These are phyloP conservation scores for Abscondita cerata DNA, from an alignment of 2,888 invertebrate species.

Conservation along the genomic window DNA sequence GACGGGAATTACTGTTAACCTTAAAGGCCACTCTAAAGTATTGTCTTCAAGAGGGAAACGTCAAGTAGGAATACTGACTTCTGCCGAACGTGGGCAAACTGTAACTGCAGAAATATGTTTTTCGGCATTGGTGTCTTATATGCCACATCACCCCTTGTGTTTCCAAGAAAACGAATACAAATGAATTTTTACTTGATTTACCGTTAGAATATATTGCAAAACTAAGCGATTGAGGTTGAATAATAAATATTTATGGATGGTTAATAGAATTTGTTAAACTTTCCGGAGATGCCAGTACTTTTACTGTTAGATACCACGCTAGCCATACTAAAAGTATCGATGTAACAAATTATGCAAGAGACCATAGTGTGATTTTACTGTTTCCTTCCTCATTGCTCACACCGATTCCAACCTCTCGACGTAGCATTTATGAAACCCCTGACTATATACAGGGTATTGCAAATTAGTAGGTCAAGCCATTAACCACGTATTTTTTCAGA, in stretches of 20 bases:
- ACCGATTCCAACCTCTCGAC: background rate
- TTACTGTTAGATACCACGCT: background rate
- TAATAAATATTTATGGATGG: no score
- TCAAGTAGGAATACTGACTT: background rate
- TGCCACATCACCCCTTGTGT: background rate
- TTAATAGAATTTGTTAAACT: no score
- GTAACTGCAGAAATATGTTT: no score
- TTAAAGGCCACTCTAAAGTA: background rate
- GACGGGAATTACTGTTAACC: background rate
- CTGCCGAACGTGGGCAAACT: background rate
- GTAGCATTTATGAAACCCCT: background rate
- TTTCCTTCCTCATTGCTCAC: background rate
- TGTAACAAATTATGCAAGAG: background rate
- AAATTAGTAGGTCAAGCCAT: no score
- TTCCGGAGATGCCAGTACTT: no score
- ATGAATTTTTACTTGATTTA: background rate
- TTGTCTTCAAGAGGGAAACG: background rate
- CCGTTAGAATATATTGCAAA: background rate
- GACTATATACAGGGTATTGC: no score
- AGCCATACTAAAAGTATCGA: background rate
- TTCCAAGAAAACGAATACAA: background rate
- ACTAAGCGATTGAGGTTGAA: background rate
- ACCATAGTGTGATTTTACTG: background rate
- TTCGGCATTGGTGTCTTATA: background rate
- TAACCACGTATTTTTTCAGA: no score